Conservation (phyloP, 2,888 invertebrate species). For the Homarus gammarus region DNA sequence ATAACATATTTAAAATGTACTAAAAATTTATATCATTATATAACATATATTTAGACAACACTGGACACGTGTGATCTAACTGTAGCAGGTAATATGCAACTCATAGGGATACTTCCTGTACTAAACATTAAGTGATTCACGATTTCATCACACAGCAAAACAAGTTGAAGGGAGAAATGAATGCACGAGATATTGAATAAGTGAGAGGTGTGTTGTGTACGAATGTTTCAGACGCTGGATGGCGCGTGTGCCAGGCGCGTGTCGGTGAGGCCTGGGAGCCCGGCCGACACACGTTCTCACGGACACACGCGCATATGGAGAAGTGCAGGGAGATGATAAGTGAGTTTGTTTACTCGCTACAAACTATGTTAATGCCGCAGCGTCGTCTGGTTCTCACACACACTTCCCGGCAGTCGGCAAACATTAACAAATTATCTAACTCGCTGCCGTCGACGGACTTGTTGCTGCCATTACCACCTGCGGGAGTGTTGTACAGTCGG, state of each 20-base stretch:
- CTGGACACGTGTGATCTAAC: too few species aligned
- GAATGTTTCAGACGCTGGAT: not conserved
- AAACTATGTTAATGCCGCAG: not conserved
- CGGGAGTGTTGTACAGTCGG: not conserved
- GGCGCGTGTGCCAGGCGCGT: slow-evolving; percentile 39
- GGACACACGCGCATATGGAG: slow-evolving; percentile 13
- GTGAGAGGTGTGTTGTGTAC: not conserved
- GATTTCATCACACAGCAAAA: too few species aligned
- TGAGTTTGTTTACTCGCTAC: not conserved
- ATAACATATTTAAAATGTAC: too few species aligned
- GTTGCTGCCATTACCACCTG: not conserved
- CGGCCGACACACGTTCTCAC: slow-evolving; percentile 4
- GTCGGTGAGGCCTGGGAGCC: slow-evolving; percentile 32
- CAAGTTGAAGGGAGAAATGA: not conserved
- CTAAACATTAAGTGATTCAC: too few species aligned
- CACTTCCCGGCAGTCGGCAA: not conserved
- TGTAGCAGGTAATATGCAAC: too few species aligned
- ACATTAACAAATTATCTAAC: not conserved
- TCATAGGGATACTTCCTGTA: too few species aligned
- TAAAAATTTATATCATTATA: too few species aligned
- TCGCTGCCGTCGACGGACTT: not conserved
- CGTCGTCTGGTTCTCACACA: slow-evolving; percentile 1
- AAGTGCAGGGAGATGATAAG: not conserved
- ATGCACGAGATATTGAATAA: not conserved
- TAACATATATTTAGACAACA: too few species aligned